Evolutionary conservation across 2,113 vertebrate species (phyloP), one percentile per base, ranked within the genome.

Genomic region (Turnix velox): DNA sequence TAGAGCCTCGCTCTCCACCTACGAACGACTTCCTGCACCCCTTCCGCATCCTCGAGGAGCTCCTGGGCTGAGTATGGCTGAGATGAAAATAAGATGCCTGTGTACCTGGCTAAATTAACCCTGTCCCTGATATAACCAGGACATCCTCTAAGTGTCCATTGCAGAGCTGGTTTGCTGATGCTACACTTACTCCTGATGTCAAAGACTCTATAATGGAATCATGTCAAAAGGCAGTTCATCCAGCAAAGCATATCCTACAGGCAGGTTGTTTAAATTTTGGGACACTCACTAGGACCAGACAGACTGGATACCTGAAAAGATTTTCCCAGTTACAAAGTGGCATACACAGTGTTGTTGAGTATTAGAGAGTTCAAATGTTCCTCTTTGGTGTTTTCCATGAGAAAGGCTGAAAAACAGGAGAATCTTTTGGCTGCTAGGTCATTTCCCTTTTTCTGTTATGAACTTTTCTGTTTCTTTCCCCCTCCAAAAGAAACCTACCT

Each of bases 271-370:
- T 59, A 75, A 42, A 3, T 20, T 31, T 14, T 31, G 14, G 5
- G 4, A 3, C 12, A n/a, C 6, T 18, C 35, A 24, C 43, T 80
- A 49, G 68, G 23, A 43, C 18, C 12, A 84, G 37, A 67, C 6
- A 66, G 18, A 43, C 27, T 40, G 18, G 5, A 27, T 46, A 57
- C 19, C 1, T 43, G 42, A 61, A 93, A 57, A 35, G 25, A 67
- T 16, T 90, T 76, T 83, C 83, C 45, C 2, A 9, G 8, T 6
- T 78, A 49, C 14, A 17, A 45, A 46, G 20, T 42, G 52, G 2
- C 18, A 51, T 69, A 46, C 9, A n/a, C 0, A 0, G 7, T 68
- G 28, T 8, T 52, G 4, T 18, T 33, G 24, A 4, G 4, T 52
- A n/a, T 43, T 61, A 84, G 14, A 2, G 5, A 49, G 17, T 55